Base-by-base conservation (phyloP, 2,113 vertebrate species). In the Oreotrochilus melanogaster region DNA sequence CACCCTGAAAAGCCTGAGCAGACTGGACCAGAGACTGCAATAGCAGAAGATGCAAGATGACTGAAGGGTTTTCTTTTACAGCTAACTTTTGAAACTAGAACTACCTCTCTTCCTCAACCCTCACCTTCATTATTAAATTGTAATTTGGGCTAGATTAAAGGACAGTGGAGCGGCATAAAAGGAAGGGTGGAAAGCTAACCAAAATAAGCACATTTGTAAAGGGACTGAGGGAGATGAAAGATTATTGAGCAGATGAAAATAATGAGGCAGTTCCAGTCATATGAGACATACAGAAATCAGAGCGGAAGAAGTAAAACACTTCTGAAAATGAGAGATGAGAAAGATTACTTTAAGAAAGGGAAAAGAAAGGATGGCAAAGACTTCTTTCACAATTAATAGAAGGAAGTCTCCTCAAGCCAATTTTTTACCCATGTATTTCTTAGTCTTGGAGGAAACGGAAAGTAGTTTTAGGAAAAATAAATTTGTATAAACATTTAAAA, bases 101-200 rank as follows among this genome's bases (percentile, higher is more conserved):
- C 22, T 2, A 10, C 42, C 58, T 91, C 78, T 93, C 25, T 60
- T 92, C 67, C 75, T 82, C 72, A 91, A 43, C 23, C 75, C 51
- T 84, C 91, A 81, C 27, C 74, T 91, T 88, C 64, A 56, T 86
- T 95, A 96, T 80, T 90, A 90, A 86, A 86, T 37, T 78, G 42
- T 67, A 86, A 94, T 90, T 80, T 86, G 51, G 57, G 33, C 88
- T 88, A 83, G 82, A 96, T 96, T 93, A 95, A 94, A 95, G 89
- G 89, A 90, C 54, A 78, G 89, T 23, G 53, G 27, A 86, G 60
- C n/a, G 73, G 76, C 81, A 93, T 84, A 84, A 95, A 93, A 95
- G 66, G 39, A 78, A 54, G 23, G 22, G 81, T 76, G 62, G 42
- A 92, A 91, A 89, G 81, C 47, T 67, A 78, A 85, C 86, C 85